Percentiles rank a stretch among this genome's conserved stretches.
Conservation (phyloP, 2,113 vertebrate genomes). For the Perca schrenkii region DNA sequence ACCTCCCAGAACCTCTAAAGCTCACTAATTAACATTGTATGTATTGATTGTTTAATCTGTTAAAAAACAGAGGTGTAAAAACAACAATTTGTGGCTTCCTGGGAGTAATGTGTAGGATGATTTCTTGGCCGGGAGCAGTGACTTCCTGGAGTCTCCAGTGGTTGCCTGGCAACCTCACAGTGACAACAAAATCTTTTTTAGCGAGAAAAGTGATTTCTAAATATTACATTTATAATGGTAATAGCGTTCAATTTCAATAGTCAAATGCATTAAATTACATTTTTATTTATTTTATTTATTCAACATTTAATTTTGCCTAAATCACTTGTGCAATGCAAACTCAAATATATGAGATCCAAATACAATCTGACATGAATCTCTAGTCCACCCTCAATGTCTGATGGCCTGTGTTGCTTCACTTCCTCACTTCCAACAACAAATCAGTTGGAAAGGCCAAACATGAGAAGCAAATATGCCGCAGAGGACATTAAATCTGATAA, state of each 20-base stretch:
- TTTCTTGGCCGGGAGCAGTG: not conserved
- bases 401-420: not conserved
- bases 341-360: conserved; percentile 43
- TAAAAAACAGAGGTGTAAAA: not conserved
- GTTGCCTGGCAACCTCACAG: conserved; percentile 24
- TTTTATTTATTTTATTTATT: conserved; percentile 25
- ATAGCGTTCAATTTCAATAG: conserved; percentile 13
- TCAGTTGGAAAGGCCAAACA: conserved; percentile 19
- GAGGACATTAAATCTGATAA: conserved; percentile 44
- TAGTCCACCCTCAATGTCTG: not conserved
- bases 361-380: conserved; percentile 15
- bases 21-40: not conserved
- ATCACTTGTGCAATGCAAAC: conserved; percentile 13
- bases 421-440: conserved; percentile 23
- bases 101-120: not conserved
- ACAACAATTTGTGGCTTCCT: not conserved
- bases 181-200: not conserved
- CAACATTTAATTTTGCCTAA: conserved; percentile 26
- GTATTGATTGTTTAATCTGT: not conserved
- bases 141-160: not conserved
- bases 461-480: conserved; percentile 19
- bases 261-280: conserved; percentile 25
- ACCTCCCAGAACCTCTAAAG: not conserved
- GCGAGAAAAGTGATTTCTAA: conserved; percentile 21
- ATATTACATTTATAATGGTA: conserved; percentile 36